phyloP scores from a whole-genome alignment of 2,888 invertebrate species.

The Drosophila pegasa region DNA sequence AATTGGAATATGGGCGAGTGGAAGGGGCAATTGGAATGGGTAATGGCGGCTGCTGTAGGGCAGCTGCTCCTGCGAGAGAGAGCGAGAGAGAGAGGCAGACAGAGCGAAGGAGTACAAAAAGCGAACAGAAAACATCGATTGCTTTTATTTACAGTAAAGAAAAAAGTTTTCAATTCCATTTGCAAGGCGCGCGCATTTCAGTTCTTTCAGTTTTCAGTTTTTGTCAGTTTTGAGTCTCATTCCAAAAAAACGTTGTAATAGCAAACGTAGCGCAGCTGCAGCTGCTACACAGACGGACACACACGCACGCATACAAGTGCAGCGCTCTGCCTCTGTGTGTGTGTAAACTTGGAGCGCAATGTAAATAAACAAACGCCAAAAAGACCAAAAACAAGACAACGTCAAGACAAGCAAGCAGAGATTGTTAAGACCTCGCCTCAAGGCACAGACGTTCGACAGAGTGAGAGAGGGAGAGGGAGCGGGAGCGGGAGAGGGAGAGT shows the following conservation, averaged over 20 bases:
- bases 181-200: slow-evolving; percentile 41
- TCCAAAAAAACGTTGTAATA: slow-evolving; percentile 45
- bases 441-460: slow-evolving; percentile 9
- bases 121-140: slow-evolving; percentile 31
- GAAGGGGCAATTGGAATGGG: slow-evolving; percentile 14
- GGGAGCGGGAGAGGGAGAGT: neutral
- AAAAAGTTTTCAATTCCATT: slow-evolving; percentile 66
- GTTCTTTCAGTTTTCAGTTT: slow-evolving; percentile 39
- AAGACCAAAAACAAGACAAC: slow-evolving; percentile 39
- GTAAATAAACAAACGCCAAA: slow-evolving; percentile 76
- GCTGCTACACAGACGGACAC: slow-evolving; percentile 37
- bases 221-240: slow-evolving; percentile 31
- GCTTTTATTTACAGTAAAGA: slow-evolving; percentile 55
- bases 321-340: slow-evolving; percentile 32
- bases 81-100: neutral
- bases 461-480: neutral
- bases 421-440: slow-evolving; percentile 25
- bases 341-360: slow-evolving; percentile 75
- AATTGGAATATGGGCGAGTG: slow-evolving; percentile 11
- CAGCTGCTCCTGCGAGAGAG: slow-evolving; percentile 25
- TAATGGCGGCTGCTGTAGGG: slow-evolving; percentile 29
- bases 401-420: slow-evolving; percentile 41
- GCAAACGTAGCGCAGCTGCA: slow-evolving; percentile 61
- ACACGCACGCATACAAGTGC: slow-evolving; percentile 25
- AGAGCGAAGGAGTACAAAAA: slow-evolving; percentile 9